Conservation (phyloP, 2,797 vertebrate genomes). For the Gymnoscopelus braueri region DNA sequence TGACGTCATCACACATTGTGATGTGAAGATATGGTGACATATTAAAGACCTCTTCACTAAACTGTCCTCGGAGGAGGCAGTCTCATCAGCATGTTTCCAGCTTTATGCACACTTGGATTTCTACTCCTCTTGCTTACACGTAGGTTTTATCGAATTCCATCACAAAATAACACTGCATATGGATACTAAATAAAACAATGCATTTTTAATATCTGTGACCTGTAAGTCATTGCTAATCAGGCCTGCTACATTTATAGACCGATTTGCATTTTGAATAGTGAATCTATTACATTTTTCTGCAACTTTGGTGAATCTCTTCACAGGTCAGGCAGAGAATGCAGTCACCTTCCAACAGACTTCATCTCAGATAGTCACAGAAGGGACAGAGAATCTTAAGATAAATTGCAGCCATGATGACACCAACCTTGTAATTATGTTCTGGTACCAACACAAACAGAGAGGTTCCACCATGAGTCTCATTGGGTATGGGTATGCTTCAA, state of each 20-base stretch:
- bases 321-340: slow-evolving; percentile 47
- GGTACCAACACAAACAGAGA: slow-evolving; percentile 57
- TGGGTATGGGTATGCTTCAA: slow-evolving; percentile 22
- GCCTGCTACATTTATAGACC: no score
- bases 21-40: not conserved
- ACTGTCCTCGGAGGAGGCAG: not conserved
- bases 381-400: slow-evolving; percentile 11
- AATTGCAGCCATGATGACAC: slow-evolving; percentile 49
- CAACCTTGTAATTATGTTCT: slow-evolving; percentile 23
- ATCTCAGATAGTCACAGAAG: slow-evolving; percentile 25
- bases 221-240: not conserved
- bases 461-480: slow-evolving; percentile 48
- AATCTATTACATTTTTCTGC: no score
- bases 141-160: slow-evolving; percentile 24
- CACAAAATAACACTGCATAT: not conserved
- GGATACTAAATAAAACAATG: no score
- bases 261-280: no score
- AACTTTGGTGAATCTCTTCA: not conserved
- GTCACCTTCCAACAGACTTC: slow-evolving; percentile 40
- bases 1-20: not conserved
- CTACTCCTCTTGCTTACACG: slow-evolving; percentile 34
- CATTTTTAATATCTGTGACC: not conserved
- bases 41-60: not conserved
- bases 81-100: slow-evolving; percentile 26
- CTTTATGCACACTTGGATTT: not conserved